phyloP scores from a whole-genome alignment of 2,113 vertebrate genomes.

The Ailurus styani region DNA sequence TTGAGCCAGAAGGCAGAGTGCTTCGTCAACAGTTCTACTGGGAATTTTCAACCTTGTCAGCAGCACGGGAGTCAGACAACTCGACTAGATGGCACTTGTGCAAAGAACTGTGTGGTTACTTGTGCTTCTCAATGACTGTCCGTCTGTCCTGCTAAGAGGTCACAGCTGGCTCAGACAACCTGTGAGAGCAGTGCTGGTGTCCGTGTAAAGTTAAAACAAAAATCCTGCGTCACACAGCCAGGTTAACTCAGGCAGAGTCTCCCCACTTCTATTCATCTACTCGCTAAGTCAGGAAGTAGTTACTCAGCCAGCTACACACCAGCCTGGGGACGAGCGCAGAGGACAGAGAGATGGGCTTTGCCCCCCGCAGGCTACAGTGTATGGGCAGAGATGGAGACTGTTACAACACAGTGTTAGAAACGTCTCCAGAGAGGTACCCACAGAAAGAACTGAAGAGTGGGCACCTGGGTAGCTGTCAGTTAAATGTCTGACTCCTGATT shows the following conservation, averaged over 20 bases:
- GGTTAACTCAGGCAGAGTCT: background rate
- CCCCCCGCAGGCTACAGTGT: accelerated
- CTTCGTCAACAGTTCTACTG: background rate
- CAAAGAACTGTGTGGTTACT: background rate
- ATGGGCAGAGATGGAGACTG: accelerated
- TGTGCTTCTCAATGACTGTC: background rate
- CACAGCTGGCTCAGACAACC: background rate
- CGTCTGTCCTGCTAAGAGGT: background rate
- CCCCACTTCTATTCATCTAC: background rate
- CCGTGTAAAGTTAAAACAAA: background rate
- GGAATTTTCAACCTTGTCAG: background rate
- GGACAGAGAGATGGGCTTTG: background rate
- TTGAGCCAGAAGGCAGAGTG: background rate
- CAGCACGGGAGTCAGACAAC: background rate
- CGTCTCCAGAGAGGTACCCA: background rate
- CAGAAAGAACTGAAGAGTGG: background rate
- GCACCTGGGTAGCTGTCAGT: no score
- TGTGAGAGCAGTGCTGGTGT: background rate
- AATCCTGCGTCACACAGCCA: background rate
- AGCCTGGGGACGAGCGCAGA: background rate
- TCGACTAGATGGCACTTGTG: background rate
- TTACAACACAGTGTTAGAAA: accelerated
- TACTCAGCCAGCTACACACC: background rate
- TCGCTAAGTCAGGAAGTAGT: background rate
- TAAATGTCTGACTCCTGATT: background rate